Base-by-base conservation (phyloP, 2,113 vertebrate species). In the Siniperca chuatsi region DNA sequence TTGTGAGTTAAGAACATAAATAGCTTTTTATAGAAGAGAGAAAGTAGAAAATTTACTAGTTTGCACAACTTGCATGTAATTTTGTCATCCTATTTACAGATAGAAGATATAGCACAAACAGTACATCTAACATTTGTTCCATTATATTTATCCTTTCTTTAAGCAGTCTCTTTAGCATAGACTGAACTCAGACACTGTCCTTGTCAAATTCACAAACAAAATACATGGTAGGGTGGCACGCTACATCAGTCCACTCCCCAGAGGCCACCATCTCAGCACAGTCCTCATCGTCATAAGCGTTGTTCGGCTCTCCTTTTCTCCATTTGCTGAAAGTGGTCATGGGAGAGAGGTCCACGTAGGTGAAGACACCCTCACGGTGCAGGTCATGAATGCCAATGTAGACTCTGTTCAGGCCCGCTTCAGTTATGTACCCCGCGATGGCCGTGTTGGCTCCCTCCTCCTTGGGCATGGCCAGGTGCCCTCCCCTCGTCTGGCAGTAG, bases 131-230 rank as follows among this genome's bases (percentile, higher is more conserved):
- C 50, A 35, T 70, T 55, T 42, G 11, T 25, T 74, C 0, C 40
- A n/a, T 77, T 75, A 64, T 48, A 46, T 79, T 54, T 66, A 46
- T 79, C 48, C 21, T 15, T 4, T 61, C 20, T 44, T 44, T 37
- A 18, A 23, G 2, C 13, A 37, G 48, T 64, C 44, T 40, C 2
- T 64, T 66, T 8, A 11, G 18, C 21, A 46, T 0, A 23, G 64
- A 21, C 29, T 72, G 35, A 50, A 23, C 44, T 97, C 94, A 99
- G 82, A 97, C 88, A 37, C 92, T 94, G 89, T 98, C 97, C 88
- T 98, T 99, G 92, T 98, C 97, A 84, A 99, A 99, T 92, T 99
- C 98, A 33, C 98, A 99, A 67, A 99, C 95, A 85, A 99, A 99
- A 93, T 96, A 98, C 98, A 99, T 99, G 85, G 97, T 98, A 10